Evolutionary conservation across 2,888 invertebrate genomes (phyloP).

Genomic region (Amphipyra berbera): DNA sequence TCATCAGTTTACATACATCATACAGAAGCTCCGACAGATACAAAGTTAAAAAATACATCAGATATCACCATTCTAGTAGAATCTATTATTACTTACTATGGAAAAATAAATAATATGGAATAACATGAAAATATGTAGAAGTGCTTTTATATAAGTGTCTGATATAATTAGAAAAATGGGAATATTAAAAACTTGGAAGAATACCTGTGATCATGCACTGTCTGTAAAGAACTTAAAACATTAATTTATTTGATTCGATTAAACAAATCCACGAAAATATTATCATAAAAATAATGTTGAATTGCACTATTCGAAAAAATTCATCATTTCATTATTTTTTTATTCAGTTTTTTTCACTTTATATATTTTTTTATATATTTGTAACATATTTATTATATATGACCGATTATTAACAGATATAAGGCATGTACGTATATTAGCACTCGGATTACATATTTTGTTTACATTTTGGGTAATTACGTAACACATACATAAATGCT

Average conservation of each 20-base stretch:
- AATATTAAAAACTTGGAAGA: constrained; percentile 26
- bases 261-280: constrained; percentile 5
- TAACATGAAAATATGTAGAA: constrained; percentile 37
- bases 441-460: constrained; percentile 47
- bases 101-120: constrained; percentile 57
- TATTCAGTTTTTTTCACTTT: neutral
- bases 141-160: constrained; percentile 24
- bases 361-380: constrained; percentile 20
- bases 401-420: constrained; percentile 48
- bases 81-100: constrained; percentile 50
- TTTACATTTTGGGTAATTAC: constrained; percentile 35
- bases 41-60: constrained; percentile 55
- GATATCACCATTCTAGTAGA: constrained; percentile 50
- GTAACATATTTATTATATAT: constrained; percentile 40
- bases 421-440: constrained; percentile 58
- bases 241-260: neutral
- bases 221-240: constrained; percentile 1
- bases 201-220: constrained; percentile 16
- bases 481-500: constrained; percentile 46
- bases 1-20: constrained; percentile 53
- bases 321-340: constrained; percentile 7
- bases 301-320: constrained; percentile 27
- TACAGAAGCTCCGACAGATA: constrained; percentile 59
- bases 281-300: constrained; percentile 11
- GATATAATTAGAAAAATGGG: constrained; percentile 8